Conservation (phyloP, 2,888 invertebrate species). For the Andrena hattorfiana region DNA sequence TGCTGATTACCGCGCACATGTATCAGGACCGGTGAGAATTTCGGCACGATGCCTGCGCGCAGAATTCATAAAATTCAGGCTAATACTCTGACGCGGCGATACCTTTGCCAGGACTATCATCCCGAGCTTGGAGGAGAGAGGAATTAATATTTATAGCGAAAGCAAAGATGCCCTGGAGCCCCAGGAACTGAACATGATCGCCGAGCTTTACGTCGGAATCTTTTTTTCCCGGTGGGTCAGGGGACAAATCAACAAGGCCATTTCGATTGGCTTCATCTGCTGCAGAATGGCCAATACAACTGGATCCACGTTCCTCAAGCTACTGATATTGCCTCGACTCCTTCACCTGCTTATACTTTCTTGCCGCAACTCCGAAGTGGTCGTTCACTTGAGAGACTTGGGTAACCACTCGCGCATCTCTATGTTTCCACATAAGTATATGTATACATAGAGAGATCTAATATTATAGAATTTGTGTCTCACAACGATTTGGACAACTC, state of each 20-base stretch:
- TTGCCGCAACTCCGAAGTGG: constrained; percentile 83
- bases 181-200: constrained; percentile 85
- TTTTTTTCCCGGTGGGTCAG: constrained; percentile 84
- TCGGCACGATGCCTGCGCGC: not conserved
- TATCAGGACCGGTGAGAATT: constrained; percentile 73
- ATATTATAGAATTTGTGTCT: constrained; percentile 73
- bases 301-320: constrained; percentile 76
- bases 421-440: no score
- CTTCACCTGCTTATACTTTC: constrained; percentile 81
- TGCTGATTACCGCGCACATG: constrained; percentile 84
- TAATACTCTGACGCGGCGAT: not conserved
- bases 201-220: constrained; percentile 84
- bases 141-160: constrained; percentile 83
- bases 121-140: constrained; percentile 83
- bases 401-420: constrained; percentile 62
- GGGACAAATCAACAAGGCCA: constrained; percentile 81
- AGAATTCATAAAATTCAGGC: no score
- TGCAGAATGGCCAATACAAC: constrained; percentile 82
- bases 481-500: constrained; percentile 80
- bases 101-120: constrained; percentile 71
- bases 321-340: constrained; percentile 83
- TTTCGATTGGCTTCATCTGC: constrained; percentile 83
- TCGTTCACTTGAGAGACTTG: constrained; percentile 84
- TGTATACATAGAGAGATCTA: no score
- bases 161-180: constrained; percentile 83